These are phyloP conservation scores for Pelobates fuscus DNA, from an alignment of 2,113 vertebrate species.

Conservation along the genomic window DNA sequence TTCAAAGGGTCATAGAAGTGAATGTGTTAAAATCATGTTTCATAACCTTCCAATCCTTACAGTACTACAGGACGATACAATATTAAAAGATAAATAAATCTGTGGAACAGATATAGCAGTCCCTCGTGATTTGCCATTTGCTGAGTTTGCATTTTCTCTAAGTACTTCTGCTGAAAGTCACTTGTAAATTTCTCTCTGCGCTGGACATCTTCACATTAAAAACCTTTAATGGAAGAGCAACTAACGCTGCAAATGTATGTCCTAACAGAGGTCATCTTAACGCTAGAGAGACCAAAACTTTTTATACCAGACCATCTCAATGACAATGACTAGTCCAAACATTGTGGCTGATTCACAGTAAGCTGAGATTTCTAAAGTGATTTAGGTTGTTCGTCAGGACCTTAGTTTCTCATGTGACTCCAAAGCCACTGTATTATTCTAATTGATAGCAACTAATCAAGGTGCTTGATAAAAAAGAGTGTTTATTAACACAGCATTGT, in stretches of 20 bases:
- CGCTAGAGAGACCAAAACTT: neutral
- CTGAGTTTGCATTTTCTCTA: slow-evolving; percentile 12
- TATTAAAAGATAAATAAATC: too few species aligned
- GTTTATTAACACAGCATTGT: too few species aligned
- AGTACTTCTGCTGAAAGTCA: slow-evolving; percentile 19
- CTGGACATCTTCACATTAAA: slow-evolving; percentile 31
- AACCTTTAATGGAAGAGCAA: slow-evolving; percentile 20
- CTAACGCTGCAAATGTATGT: neutral
- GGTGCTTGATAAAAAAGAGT: neutral
- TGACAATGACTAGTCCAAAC: too few species aligned
- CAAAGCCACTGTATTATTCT: neutral
- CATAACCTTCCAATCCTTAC: too few species aligned
- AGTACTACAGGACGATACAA: too few species aligned
- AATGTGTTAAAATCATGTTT: too few species aligned
- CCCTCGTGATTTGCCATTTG: slow-evolving; percentile 8
- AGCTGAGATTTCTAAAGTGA: too few species aligned
- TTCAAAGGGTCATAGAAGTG: too few species aligned
- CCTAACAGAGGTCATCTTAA: neutral
- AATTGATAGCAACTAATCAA: neutral
- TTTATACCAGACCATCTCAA: neutral
- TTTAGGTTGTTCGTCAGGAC: too few species aligned
- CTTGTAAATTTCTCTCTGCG: slow-evolving; percentile 12
- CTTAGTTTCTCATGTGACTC: neutral
- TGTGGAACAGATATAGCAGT: neutral
- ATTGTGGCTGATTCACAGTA: too few species aligned